Conservation (phyloP, 1,140 invertebrate genomes). For the Solen grandis region DNA sequence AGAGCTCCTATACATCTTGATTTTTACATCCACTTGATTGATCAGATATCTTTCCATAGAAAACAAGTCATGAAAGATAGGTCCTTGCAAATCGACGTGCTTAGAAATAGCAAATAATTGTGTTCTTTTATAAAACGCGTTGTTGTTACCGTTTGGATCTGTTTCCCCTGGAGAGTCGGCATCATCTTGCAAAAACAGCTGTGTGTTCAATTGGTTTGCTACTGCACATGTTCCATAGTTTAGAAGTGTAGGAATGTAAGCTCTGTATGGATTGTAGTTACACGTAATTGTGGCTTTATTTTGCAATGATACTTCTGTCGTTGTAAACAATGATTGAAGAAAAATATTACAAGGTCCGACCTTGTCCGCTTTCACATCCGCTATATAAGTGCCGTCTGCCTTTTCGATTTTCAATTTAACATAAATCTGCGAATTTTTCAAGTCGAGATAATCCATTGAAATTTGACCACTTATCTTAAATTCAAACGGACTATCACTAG, state of each 20-base stretch:
- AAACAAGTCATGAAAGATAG: conserved; percentile 47
- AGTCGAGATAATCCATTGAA: neutral
- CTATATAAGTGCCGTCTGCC: neutral
- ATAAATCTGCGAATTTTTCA: conserved; percentile 4
- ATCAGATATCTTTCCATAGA: conserved; percentile 30
- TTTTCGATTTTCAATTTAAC: neutral
- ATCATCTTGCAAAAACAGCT: conserved; percentile 12
- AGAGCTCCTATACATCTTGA: conserved; percentile 27
- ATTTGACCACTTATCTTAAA: conserved; percentile 1
- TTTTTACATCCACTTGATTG: conserved; percentile 30
- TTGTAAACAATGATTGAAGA: neutral
- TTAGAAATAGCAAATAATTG: neutral
- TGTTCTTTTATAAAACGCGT: conserved; percentile 5
- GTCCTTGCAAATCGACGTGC: conserved; percentile 43
- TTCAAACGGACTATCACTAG: conserved; percentile 1
- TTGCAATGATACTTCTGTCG: neutral
- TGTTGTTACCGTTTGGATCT: conserved; percentile 17
- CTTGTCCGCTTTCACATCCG: neutral
- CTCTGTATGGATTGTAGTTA: conserved; percentile 8
- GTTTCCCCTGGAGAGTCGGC: neutral
- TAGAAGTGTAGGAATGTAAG: neutral
- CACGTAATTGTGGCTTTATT: neutral
- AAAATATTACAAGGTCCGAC: neutral
- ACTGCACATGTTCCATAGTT: neutral
- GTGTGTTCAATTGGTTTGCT: neutral